phyloP scores from a whole-genome alignment of 2,113 vertebrate species.

The Tinamus guttatus region DNA sequence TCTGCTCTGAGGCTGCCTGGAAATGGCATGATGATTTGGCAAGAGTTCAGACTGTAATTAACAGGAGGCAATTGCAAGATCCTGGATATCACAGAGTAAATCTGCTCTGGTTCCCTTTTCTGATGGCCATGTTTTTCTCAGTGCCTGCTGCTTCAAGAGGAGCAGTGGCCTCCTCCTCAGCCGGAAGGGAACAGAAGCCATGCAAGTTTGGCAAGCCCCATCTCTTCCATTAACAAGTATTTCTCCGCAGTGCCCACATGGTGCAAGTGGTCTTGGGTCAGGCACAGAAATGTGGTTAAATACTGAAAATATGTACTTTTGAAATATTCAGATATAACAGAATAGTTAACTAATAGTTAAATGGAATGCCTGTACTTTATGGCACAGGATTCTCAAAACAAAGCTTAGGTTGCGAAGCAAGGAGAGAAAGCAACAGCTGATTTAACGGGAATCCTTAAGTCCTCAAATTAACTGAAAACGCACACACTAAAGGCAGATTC shows the following conservation, averaged over 20 bases:
- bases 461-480: not conserved
- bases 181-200: not conserved
- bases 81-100: not conserved
- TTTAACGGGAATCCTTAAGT: not conserved
- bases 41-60: conserved; percentile 46
- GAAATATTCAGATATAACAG: not conserved
- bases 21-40: conserved; percentile 5
- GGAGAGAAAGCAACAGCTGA: not conserved
- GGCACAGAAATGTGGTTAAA: not conserved
- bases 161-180: not conserved
- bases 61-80: conserved; percentile 28
- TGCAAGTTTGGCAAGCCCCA: not conserved
- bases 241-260: not conserved
- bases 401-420: not conserved
- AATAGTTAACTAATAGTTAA: not conserved
- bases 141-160: not conserved
- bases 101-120: not conserved
- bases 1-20: conserved; percentile 31
- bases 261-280: not conserved
- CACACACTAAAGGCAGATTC: not conserved
- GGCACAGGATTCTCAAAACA: not conserved
- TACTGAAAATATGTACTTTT: not conserved
- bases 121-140: not conserved
- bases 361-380: not conserved
- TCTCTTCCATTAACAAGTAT: not conserved